These are phyloP conservation scores for Epinephelus lanceolatus DNA, from an alignment of 2,113 vertebrate species.

Conservation along the genomic window DNA sequence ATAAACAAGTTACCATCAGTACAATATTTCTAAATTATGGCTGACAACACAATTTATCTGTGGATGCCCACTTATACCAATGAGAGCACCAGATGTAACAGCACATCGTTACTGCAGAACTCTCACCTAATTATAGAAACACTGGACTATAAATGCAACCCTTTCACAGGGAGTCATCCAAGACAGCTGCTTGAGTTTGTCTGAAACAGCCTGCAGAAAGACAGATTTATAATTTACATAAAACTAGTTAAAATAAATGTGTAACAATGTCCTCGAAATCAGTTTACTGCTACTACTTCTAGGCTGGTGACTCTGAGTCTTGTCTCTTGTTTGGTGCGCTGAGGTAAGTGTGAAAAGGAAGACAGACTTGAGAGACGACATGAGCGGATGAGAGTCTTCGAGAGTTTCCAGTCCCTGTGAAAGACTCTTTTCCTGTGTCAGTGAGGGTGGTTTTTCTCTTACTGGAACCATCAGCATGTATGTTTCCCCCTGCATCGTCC, in stretches of 20 bases:
- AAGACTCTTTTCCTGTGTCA: slow-evolving; percentile 16
- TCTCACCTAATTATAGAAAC: no score
- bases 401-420: neutral
- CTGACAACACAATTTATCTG: no score
- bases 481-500: neutral
- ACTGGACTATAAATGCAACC: no score
- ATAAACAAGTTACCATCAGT: no score
- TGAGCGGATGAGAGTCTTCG: neutral
- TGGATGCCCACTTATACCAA: no score
- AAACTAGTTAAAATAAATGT: neutral
- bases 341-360: slow-evolving; percentile 55
- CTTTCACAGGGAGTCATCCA: neutral
- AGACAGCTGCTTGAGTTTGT: neutral
- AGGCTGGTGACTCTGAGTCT: neutral
- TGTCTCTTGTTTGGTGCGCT: neutral
- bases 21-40: no score
- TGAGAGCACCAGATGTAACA: no score
- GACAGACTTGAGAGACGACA: neutral
- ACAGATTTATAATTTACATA: neutral
- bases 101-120: no score
- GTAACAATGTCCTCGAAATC: neutral
- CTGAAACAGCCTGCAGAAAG: neutral
- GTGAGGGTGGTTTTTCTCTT: neutral
- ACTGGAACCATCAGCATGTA: neutral
- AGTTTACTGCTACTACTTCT: neutral